Percentiles rank a stretch among this genome's conserved stretches.
phyloP scores from a whole-genome alignment of 2,888 invertebrate genomes.

The Drosophila infuscata region DNA sequence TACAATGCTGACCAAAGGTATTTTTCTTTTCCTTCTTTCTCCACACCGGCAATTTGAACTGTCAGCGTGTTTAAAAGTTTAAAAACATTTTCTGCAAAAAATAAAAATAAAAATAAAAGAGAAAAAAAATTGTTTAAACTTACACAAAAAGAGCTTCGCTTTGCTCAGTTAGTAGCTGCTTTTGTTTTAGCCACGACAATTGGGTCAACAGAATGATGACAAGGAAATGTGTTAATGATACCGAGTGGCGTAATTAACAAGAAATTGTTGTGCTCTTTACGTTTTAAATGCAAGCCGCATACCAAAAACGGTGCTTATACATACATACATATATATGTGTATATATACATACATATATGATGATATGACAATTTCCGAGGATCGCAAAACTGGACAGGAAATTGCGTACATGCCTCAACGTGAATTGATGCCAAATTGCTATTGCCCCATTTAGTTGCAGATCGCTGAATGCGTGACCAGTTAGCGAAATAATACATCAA shows the following conservation, averaged over 20 bases:
- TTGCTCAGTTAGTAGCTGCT: constrained; percentile 41
- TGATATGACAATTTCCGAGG: constrained; percentile 25
- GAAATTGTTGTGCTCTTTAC: constrained; percentile 46
- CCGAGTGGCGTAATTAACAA: constrained; percentile 68
- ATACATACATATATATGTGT: neutral
- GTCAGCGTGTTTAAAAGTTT: constrained; percentile 40
- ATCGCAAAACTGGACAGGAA: constrained; percentile 48
- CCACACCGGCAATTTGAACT: constrained; percentile 40
- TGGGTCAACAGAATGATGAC: constrained; percentile 72
- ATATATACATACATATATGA: neutral
- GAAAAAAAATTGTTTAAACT: constrained; percentile 40
- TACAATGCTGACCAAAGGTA: constrained; percentile 39
- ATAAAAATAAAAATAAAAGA: neutral
- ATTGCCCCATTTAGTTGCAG: neutral
- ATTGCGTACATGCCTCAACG: constrained; percentile 45
- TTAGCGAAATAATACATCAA: neutral
- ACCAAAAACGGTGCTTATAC: constrained; percentile 30
- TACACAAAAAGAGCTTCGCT: constrained; percentile 38
- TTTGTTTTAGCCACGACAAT: constrained; percentile 53
- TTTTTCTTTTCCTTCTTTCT: constrained; percentile 1
- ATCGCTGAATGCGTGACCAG: neutral
- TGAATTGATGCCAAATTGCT: constrained; percentile 7
- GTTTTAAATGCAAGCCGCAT: constrained; percentile 44
- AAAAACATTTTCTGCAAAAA: constrained; percentile 40
- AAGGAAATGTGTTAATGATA: constrained; percentile 78